Percentiles rank a stretch among this genome's conserved stretches.
Evolutionary conservation across 2,888 invertebrate species (phyloP).

Genomic region (Strigamia maritima): DNA sequence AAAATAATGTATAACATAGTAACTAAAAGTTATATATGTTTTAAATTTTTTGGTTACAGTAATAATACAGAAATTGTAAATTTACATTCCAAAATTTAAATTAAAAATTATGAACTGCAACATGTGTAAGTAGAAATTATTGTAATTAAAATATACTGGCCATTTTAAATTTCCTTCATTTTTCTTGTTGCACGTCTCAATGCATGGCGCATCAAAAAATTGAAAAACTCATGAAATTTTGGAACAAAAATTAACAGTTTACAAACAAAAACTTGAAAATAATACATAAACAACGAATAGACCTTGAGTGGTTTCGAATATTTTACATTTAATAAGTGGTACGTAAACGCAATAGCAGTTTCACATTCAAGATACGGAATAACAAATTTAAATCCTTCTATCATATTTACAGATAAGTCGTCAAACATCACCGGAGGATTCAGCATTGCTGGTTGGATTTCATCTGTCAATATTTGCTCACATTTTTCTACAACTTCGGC

Average conservation of each 20-base stretch:
- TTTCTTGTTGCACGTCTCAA: not conserved
- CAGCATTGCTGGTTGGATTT: not conserved
- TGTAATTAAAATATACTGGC: too few relatives aligned
- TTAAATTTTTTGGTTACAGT: not conserved
- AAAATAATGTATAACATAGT: not conserved
- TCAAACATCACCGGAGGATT: not conserved
- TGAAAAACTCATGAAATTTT: not conserved
- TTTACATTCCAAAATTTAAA: not conserved
- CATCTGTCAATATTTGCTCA: not conserved
- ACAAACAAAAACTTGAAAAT: not conserved
- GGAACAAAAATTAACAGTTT: not conserved
- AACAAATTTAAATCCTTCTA: not conserved
- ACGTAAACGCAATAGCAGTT: not conserved
- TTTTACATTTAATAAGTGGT: not conserved
- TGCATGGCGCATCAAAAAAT: not conserved
- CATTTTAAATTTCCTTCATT: not conserved
- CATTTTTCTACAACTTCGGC: not conserved
- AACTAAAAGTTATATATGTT: not conserved
- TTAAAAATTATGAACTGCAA: not conserved
- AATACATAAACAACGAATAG: not conserved
- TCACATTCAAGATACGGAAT: not conserved
- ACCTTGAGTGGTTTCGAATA: not conserved
- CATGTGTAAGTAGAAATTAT: too few relatives aligned
- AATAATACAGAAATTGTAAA: conserved; percentile 4
- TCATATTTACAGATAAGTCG: not conserved